These are phyloP conservation scores for Albula glossodonta DNA, from an alignment of 2,113 vertebrate species.

Conservation along the genomic window DNA sequence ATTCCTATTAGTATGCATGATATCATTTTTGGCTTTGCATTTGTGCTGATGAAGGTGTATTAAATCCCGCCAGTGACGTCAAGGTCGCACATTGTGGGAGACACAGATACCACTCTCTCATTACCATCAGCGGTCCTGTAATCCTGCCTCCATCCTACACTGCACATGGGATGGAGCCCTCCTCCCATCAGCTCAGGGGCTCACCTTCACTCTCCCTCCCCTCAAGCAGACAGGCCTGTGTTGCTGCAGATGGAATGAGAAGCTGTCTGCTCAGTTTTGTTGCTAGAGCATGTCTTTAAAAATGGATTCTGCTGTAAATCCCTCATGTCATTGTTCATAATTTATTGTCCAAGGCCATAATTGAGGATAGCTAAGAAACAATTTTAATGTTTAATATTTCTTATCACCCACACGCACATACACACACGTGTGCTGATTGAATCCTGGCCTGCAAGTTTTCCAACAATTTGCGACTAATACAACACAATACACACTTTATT, in stretches of 20 bases:
- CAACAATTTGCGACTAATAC: no score
- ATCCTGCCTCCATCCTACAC: not conserved
- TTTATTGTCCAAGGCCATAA: not conserved
- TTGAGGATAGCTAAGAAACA: not conserved
- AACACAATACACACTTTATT: no score
- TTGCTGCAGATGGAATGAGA: not conserved
- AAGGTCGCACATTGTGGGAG: slow-evolving; percentile 10
- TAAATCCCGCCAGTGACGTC: slow-evolving; percentile 22
- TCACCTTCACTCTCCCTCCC: not conserved
- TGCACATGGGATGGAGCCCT: not conserved
- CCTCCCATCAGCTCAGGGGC: not conserved
- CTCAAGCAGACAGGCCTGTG: not conserved
- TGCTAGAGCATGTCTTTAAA: not conserved
- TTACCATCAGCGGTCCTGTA: not conserved
- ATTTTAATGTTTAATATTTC: not conserved
- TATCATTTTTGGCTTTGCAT: slow-evolving; percentile 26
- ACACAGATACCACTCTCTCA: not conserved
- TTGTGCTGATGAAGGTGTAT: slow-evolving; percentile 30
- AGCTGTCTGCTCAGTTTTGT: not conserved
- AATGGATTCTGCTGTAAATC: not conserved
- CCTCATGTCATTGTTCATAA: not conserved
- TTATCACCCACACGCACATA: not conserved
- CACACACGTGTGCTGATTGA: no score
- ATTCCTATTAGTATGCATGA: slow-evolving; percentile 36
- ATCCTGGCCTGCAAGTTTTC: no score